Evolutionary conservation across 2,888 invertebrate genomes (phyloP).

Genomic region (Cryptocephalus moraei): DNA sequence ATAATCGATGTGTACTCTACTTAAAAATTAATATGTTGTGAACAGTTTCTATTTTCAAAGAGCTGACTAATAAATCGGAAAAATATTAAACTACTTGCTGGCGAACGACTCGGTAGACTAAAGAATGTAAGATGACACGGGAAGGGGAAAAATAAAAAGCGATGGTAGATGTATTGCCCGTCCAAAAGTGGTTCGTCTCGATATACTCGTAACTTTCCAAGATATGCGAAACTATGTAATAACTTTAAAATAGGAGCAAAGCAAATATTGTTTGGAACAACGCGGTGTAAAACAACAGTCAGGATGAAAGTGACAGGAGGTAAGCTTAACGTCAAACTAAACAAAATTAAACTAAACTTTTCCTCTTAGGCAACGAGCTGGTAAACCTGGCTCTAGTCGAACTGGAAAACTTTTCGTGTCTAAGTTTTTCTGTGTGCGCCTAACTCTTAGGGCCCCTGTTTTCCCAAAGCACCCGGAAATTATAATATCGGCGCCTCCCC

Average conservation of each 20-base stretch:
- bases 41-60: no score
- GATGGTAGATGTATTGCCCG: constrained; percentile 8
- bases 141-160: constrained; percentile 1
- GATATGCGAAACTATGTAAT: constrained; percentile 34
- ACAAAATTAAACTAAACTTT: constrained; percentile 43
- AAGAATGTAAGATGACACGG: no score
- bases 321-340: constrained; percentile 41
- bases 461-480: constrained; percentile 37
- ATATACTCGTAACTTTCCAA: constrained; percentile 15
- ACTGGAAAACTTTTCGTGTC: constrained; percentile 38
- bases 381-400: constrained; percentile 33
- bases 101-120: no score
- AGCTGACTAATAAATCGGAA: no score
- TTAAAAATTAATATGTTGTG: no score
- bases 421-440: constrained; percentile 39
- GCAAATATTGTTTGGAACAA: constrained; percentile 36
- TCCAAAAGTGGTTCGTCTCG: constrained; percentile 10
- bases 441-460: constrained; percentile 31
- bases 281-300: constrained; percentile 35
- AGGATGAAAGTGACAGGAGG: constrained; percentile 40
- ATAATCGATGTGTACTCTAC: no score
- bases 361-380: constrained; percentile 38
- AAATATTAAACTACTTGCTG: no score
- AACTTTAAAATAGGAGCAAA: constrained; percentile 32
- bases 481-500: constrained; percentile 37